Conservation (phyloP, 2,113 vertebrate genomes). For the Oplegnathus fasciatus region DNA sequence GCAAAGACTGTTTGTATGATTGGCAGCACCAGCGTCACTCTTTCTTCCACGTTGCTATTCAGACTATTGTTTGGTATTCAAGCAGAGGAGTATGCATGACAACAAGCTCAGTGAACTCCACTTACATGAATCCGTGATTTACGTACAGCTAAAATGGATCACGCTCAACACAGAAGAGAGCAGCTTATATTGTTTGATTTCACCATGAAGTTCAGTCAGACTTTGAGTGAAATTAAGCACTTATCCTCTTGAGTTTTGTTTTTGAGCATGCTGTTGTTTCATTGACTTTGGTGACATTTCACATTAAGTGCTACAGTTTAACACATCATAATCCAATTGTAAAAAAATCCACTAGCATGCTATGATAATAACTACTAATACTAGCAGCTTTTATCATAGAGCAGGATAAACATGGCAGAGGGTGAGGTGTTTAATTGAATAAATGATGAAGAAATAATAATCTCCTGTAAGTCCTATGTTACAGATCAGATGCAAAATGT, state of each 20-base stretch:
- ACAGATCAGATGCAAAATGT: background rate
- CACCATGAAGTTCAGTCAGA: background rate
- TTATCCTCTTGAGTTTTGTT: background rate
- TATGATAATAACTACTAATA: too few relatives aligned
- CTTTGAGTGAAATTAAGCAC: background rate
- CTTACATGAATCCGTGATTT: background rate
- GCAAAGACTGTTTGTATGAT: slow-evolving; percentile 3
- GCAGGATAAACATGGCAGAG: background rate
- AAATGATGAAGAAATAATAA: background rate
- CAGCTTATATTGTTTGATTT: background rate
- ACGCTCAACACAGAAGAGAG: background rate
- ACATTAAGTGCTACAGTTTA: background rate
- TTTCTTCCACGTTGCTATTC: slow-evolving; percentile 25
- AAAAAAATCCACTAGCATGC: background rate
- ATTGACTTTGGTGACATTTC: slow-evolving; percentile 9
- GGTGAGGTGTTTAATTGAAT: background rate
- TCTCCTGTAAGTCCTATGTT: background rate
- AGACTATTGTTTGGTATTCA: slow-evolving; percentile 44
- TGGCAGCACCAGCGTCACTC: slow-evolving; percentile 13
- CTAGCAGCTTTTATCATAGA: background rate
- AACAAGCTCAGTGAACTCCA: slow-evolving; percentile 5
- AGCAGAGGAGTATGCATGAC: slow-evolving; percentile 21
- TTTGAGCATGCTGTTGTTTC: background rate
- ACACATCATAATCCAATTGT: background rate
- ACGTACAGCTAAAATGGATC: too few relatives aligned